Conservation (phyloP, 2,797 vertebrate genomes). For the Rhabdomys pumilio region DNA sequence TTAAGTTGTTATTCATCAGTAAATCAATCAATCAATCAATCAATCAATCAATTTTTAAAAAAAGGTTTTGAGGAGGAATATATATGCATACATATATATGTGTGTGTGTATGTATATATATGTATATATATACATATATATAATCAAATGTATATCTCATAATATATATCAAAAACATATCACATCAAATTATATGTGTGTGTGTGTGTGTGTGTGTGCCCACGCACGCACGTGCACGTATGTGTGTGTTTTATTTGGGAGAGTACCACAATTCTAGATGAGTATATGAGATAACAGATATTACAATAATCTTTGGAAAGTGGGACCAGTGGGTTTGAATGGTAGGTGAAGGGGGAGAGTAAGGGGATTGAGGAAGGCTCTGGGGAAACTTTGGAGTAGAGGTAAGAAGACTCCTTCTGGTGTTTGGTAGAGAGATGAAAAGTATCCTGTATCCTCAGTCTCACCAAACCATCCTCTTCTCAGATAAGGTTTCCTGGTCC, state of each 20-base stretch:
- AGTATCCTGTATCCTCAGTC: not conserved
- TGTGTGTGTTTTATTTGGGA: not conserved
- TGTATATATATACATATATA: not conserved
- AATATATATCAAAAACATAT: not conserved
- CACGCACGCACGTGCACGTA: too few species aligned
- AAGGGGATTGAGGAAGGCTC: not conserved
- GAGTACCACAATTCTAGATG: not conserved
- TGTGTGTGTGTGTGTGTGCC: not conserved
- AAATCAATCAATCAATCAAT: not conserved
- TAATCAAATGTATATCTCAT: not conserved
- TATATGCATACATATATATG: not conserved
- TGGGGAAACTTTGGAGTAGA: not conserved
- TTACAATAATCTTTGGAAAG: not conserved
- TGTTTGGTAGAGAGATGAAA: not conserved
- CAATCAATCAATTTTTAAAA: not conserved
- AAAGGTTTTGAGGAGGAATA: not conserved
- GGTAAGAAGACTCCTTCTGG: not conserved
- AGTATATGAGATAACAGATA: not conserved
- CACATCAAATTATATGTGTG: not conserved
- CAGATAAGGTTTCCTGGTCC: too few species aligned
- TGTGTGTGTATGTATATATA: not conserved
- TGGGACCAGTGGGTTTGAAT: not conserved
- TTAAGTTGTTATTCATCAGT: not conserved
- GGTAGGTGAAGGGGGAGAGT: not conserved
- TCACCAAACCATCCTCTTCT: not conserved